phyloP scores from a whole-genome alignment of 2,888 invertebrate genomes.

The Bombylius discolor region DNA sequence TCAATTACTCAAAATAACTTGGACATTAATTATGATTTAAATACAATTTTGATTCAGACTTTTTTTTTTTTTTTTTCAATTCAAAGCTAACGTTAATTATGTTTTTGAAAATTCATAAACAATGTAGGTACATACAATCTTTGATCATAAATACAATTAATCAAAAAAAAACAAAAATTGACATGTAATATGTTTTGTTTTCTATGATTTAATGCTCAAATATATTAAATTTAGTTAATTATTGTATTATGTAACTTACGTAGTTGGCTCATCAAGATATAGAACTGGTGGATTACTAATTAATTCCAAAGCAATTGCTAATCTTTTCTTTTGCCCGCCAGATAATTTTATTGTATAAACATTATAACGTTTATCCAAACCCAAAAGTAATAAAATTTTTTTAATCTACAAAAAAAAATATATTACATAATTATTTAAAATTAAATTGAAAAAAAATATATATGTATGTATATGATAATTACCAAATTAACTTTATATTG shows the following conservation, averaged over 20 bases:
- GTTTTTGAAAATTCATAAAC: too few species aligned
- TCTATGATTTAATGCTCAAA: neutral
- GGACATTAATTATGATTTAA: too few species aligned
- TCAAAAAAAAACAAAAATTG: too few species aligned
- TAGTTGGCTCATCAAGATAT: slow-evolving; percentile 82
- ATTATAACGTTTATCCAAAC: slow-evolving; percentile 52
- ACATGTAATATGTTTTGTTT: neutral
- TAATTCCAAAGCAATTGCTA: slow-evolving; percentile 71
- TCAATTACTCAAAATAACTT: too few species aligned
- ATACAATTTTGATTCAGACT: too few species aligned
- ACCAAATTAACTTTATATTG: slow-evolving; percentile 60
- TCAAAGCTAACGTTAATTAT: too few species aligned
- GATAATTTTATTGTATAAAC: slow-evolving; percentile 61
- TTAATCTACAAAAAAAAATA: slow-evolving; percentile 39
- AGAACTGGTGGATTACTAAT: slow-evolving; percentile 77
- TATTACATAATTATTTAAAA: neutral
- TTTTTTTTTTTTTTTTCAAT: too few species aligned
- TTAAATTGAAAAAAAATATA: neutral
- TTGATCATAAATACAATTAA: too few species aligned
- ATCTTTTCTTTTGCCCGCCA: slow-evolving; percentile 72
- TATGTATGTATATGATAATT: slow-evolving; percentile 15
- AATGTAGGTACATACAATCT: too few species aligned
- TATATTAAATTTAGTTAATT: neutral
- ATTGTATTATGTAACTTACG: slow-evolving; percentile 38
- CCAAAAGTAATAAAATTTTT: slow-evolving; percentile 59